phyloP scores from a whole-genome alignment of 2,113 vertebrate genomes.

The Sceloporus tristichus region DNA sequence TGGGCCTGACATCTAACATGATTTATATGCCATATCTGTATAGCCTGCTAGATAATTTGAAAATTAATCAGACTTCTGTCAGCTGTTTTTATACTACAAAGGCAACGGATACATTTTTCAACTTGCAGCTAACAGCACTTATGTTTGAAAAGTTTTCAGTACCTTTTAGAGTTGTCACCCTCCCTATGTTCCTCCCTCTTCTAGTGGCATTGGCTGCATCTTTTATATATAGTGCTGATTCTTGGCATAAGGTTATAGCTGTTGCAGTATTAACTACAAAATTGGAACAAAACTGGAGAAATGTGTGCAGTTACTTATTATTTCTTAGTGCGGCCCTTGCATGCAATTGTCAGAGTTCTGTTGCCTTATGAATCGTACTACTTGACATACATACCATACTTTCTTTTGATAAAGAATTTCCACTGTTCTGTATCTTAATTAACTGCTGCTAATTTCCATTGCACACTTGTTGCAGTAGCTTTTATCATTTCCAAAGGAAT shows the following conservation, averaged over 20 bases:
- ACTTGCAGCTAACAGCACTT: neutral
- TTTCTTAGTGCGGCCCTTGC: neutral
- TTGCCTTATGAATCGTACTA: slow-evolving; percentile 43
- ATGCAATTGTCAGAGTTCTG: neutral
- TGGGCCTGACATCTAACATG: neutral
- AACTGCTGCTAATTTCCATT: neutral
- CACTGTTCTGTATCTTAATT: neutral
- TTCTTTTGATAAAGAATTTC: slow-evolving; percentile 3
- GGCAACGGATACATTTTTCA: neutral
- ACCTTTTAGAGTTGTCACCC: neutral
- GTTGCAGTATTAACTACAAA: slow-evolving; percentile 16
- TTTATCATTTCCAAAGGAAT: neutral
- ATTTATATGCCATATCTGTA: neutral
- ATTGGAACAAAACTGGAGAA: neutral
- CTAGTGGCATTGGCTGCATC: slow-evolving; percentile 6
- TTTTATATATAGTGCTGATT: neutral
- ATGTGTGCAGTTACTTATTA: neutral
- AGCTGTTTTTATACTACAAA: slow-evolving; percentile 19
- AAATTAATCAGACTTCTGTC: slow-evolving; percentile 17
- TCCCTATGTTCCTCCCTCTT: neutral
- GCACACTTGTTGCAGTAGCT: neutral
- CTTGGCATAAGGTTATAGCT: slow-evolving; percentile 21
- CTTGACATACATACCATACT: neutral
- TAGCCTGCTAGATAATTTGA: slow-evolving; percentile 26
- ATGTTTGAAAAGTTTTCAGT: slow-evolving; percentile 10